Evolutionary conservation across 2,113 vertebrate genomes (phyloP).

Genomic region (Pedionomus torquatus): DNA sequence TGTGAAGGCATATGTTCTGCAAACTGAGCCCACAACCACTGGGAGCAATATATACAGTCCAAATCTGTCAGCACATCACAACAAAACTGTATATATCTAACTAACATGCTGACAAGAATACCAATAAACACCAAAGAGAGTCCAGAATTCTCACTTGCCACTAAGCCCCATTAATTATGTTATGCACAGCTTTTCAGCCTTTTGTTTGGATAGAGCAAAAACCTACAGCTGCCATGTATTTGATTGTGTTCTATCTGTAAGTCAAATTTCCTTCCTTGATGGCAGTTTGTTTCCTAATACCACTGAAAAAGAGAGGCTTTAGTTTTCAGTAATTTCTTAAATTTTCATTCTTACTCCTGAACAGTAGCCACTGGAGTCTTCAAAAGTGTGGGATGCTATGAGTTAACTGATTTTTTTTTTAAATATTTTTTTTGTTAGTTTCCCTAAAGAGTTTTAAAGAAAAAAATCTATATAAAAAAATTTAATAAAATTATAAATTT

Average conservation of each 20-base stretch:
- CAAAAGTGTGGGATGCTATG: neutral
- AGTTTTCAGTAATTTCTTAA: neutral
- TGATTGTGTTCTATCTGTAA: neutral
- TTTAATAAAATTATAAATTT: neutral
- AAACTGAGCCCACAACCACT: slow-evolving; percentile 45
- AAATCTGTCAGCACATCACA: slow-evolving; percentile 55
- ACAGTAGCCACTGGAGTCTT: neutral
- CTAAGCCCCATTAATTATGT: slow-evolving; percentile 4
- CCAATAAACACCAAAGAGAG: neutral
- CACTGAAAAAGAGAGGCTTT: neutral
- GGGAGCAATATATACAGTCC: slow-evolving; percentile 16
- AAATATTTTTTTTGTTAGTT: neutral
- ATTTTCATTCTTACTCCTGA: neutral
- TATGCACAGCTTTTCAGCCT: neutral
- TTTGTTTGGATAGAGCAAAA: neutral
- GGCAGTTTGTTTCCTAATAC: neutral
- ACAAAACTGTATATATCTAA: slow-evolving; percentile 3
- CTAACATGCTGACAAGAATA: slow-evolving; percentile 19
- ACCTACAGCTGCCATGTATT: neutral
- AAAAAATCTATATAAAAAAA: neutral
- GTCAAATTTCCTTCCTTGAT: neutral
- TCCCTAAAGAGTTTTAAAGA: neutral
- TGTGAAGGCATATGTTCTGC: slow-evolving; percentile 53
- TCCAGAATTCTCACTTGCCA: neutral
- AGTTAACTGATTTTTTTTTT: neutral